Evolutionary conservation across 2,888 invertebrate genomes (phyloP), one percentile per base, ranked within the genome.

Genomic region (Phyllotreta striolata): DNA sequence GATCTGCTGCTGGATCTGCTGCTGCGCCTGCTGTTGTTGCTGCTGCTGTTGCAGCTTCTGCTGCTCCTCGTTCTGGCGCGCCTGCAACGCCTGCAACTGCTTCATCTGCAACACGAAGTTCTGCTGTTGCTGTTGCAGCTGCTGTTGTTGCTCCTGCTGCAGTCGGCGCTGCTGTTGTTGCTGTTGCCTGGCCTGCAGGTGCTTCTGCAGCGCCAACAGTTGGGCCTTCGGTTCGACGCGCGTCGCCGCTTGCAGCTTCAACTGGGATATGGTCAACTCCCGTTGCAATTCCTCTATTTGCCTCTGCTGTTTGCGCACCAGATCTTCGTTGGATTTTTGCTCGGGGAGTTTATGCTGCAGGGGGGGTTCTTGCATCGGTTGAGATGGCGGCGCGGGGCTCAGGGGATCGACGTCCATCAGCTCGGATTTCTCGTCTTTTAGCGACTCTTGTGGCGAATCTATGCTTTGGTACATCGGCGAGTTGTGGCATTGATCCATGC

Each of bases 231-330:
- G 80, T 65, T 81, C 80, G 1, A 74, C 70, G 46, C 79, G 67
- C 0, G 80, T 79, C 47, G 88, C 86, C 68, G 88, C 88, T 74
- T 91, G 89, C 68, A 92, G 78, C 77, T 92, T 91, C 72, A 90
- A 87, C 66, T 93, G 90, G 0, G 91, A 92, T 69, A 90, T 87
- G 65, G 91, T 90, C 70, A 93, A 78, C 76, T 93, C 92, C 1
- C 93, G 83, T 79, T 95, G 93, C 49, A 96, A 83, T 76, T 95
- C 93, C 76, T 94, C 92, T 72, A 96, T 96, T 80, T 92, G 91
- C 58, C 92, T 87, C 74, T 91, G 90, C 78, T 96, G 95, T 75
- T 93, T 92, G 66, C 89, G 87, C 57, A 94, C 89, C 64, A 93
- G 88, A 73, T 93, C 92, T 74, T 93, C 91, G 51, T 76, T 74